These are phyloP conservation scores for Sebastes aleutianus DNA, from an alignment of 2,797 vertebrate genomes.

Conservation along the genomic window DNA sequence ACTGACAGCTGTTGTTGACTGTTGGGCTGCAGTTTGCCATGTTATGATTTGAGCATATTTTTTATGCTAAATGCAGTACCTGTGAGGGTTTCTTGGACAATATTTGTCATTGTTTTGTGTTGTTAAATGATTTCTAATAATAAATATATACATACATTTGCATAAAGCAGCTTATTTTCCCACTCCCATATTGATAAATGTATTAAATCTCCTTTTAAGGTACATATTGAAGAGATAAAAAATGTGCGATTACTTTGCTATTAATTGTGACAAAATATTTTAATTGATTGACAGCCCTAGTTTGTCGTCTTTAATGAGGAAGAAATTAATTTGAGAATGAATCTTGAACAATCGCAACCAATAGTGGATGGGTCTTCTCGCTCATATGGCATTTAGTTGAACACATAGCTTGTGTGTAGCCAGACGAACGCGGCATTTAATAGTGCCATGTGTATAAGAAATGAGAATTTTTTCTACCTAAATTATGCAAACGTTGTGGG, in stretches of 20 bases:
- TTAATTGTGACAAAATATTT: neutral
- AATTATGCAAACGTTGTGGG: neutral
- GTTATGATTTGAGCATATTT: too few relatives aligned
- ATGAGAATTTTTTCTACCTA: neutral
- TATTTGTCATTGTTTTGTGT: too few relatives aligned
- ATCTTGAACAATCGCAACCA: slow-evolving; percentile 3
- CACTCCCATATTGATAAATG: too few relatives aligned
- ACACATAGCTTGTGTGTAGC: neutral
- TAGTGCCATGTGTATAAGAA: neutral
- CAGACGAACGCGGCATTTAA: neutral
- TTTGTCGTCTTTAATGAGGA: neutral
- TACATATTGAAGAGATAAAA: neutral
- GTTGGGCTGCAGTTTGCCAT: too few relatives aligned
- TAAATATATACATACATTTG: too few relatives aligned
- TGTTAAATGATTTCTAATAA: too few relatives aligned
- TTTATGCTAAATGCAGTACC: too few relatives aligned
- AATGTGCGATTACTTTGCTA: neutral
- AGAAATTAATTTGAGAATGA: neutral
- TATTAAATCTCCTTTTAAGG: too few relatives aligned
- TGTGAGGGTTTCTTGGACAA: too few relatives aligned
- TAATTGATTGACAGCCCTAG: too few relatives aligned
- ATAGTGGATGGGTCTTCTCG: neutral
- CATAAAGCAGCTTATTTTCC: too few relatives aligned
- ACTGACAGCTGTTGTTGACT: too few relatives aligned
- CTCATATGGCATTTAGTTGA: neutral